Evolutionary conservation across 2,888 invertebrate species (phyloP).

Genomic region (Magallana nippona): DNA sequence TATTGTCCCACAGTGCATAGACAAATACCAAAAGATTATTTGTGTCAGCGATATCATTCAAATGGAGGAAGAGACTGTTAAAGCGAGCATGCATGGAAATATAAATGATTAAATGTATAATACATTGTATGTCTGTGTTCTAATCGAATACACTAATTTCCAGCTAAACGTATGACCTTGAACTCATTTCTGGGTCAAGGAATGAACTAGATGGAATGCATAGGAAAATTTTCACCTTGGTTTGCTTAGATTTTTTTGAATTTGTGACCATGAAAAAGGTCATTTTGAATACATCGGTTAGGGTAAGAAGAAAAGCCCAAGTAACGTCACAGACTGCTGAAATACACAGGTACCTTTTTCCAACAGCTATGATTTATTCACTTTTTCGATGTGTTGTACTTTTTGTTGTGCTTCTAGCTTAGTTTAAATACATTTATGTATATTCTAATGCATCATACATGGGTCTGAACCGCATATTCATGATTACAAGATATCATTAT

Average conservation of each 20-base stretch:
- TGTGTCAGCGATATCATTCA: slow-evolving; percentile 4
- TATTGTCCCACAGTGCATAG: too few relatives aligned
- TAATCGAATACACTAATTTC: not conserved
- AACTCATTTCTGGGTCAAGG: not conserved
- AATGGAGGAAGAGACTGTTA: not conserved
- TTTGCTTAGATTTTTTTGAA: too few relatives aligned
- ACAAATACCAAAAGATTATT: not conserved
- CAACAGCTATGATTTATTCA: too few relatives aligned
- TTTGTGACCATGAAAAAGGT: not conserved
- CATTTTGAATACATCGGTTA: not conserved
- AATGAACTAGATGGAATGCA: not conserved
- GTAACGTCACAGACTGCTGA: too few relatives aligned
- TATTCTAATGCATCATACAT: too few relatives aligned
- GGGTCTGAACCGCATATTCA: too few relatives aligned
- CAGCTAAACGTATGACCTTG: not conserved
- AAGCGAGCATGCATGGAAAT: slow-evolving; percentile 3
- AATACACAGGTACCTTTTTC: too few relatives aligned
- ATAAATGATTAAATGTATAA: not conserved
- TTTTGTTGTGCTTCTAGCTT: too few relatives aligned
- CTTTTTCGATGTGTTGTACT: too few relatives aligned
- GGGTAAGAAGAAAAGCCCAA: too few relatives aligned
- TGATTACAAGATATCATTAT: too few relatives aligned
- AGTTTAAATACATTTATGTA: too few relatives aligned
- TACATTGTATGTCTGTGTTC: not conserved
- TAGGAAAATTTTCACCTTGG: not conserved